Conservation (phyloP, 2,797 vertebrate species). For the Pseudochirops cupreus region DNA sequence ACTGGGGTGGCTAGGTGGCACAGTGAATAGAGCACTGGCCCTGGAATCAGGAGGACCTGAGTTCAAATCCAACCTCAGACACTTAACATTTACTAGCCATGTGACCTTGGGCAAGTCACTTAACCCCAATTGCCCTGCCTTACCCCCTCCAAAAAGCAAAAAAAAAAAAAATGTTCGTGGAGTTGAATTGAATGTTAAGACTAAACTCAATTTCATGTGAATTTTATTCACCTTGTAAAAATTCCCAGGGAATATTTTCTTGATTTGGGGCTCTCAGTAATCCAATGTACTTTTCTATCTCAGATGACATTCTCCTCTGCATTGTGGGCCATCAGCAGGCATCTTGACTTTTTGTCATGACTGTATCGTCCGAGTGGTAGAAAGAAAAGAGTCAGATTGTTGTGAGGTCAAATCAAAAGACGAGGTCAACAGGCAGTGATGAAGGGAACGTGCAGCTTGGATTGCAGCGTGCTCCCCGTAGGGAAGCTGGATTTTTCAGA, state of each 20-base stretch:
- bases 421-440: neutral
- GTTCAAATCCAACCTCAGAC: no score
- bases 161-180: neutral
- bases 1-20: no score
- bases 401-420: neutral
- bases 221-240: conserved; percentile 6
- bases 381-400: conserved; percentile 18
- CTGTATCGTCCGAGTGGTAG: neutral
- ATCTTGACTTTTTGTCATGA: neutral
- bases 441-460: neutral
- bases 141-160: no score
- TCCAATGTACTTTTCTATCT: neutral
- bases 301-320: neutral
- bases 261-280: neutral
- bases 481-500: neutral
- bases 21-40: no score
- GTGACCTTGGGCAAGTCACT: no score
- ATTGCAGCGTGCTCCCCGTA: neutral
- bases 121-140: no score
- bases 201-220: neutral
- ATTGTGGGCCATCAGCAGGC: neutral
- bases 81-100: no score
- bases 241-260: neutral
- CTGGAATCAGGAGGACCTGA: no score
- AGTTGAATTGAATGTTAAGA: neutral